Percentiles rank a stretch among this genome's conserved stretches.
phyloP scores from a whole-genome alignment of 2,797 vertebrate genomes.

The Sciurus vulgaris region DNA sequence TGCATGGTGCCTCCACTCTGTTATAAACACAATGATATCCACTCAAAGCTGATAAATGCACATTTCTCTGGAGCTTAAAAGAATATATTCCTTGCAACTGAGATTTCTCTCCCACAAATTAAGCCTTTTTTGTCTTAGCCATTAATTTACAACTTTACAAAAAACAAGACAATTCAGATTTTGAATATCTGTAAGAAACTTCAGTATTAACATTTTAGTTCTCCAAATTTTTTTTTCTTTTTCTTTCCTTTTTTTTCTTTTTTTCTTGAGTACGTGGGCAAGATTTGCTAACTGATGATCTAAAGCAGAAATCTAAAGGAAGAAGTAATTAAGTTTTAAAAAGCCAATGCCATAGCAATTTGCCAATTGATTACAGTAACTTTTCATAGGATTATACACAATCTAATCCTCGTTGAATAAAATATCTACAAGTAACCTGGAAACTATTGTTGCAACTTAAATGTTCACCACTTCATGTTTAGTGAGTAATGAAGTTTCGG shows the following conservation, averaged over 20 bases:
- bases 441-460: conserved; percentile 83
- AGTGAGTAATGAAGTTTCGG: conserved; percentile 80
- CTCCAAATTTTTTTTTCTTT: conserved; percentile 56
- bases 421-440: conserved; percentile 83
- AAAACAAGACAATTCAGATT: conserved; percentile 70
- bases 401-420: conserved; percentile 83
- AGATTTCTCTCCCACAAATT: conserved; percentile 73
- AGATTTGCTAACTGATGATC: conserved; percentile 70
- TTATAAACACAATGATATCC: conserved; percentile 91
- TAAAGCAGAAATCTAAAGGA: conserved; percentile 79
- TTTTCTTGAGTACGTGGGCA: conserved; percentile 55
- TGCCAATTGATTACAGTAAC: conserved; percentile 87
- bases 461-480: conserved; percentile 73
- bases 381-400: conserved; percentile 85
- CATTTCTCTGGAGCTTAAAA: conserved; percentile 88
- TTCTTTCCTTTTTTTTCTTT: conserved; percentile 60
- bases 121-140: not conserved
- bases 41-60: conserved; percentile 91
- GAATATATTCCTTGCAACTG: conserved; percentile 81
- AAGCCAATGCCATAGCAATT: conserved; percentile 84
- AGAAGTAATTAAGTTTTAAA: conserved; percentile 86
- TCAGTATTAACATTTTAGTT: conserved; percentile 63
- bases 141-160: conserved; percentile 71
- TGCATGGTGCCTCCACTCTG: conserved; percentile 92
- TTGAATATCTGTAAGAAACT: conserved; percentile 71